Conservation (phyloP, 2,888 invertebrate species). For the Myathropa florea region DNA sequence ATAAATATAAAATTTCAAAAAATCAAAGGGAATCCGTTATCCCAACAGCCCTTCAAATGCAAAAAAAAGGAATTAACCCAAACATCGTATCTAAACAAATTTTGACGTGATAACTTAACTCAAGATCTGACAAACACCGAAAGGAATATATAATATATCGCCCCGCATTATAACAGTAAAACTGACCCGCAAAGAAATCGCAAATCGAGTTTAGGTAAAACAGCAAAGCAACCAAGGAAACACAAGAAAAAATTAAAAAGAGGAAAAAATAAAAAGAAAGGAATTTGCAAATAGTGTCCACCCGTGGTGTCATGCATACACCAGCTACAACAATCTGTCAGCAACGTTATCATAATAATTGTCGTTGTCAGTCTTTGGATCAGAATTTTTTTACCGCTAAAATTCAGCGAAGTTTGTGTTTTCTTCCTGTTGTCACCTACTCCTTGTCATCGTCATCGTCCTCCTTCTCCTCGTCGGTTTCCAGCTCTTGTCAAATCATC, state of each 20-base stretch:
- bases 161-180: conserved; percentile 39
- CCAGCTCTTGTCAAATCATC: background rate
- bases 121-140: conserved; percentile 2
- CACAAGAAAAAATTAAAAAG: background rate
- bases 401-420: conserved; percentile 28
- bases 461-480: background rate
- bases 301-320: conserved; percentile 63
- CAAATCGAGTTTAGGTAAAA: background rate
- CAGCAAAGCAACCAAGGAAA: background rate
- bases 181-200: conserved; percentile 44
- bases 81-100: background rate
- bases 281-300: conserved; percentile 38
- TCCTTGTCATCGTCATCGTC: background rate
- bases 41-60: background rate
- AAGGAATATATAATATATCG: conserved; percentile 10
- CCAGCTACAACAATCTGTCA: conserved; percentile 50
- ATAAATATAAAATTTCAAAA: background rate
- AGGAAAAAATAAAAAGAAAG: conserved; percentile 4
- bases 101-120: conserved; percentile 39
- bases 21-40: background rate
- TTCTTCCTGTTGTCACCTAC: conserved; percentile 21
- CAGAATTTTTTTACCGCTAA: conserved; percentile 33
- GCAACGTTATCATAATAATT: conserved; percentile 12
- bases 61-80: background rate
- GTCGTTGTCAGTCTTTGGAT: conserved; percentile 27